These are phyloP conservation scores for Leptinotarsa tumamoca DNA, from an alignment of 2,888 invertebrate genomes.

Conservation along the genomic window DNA sequence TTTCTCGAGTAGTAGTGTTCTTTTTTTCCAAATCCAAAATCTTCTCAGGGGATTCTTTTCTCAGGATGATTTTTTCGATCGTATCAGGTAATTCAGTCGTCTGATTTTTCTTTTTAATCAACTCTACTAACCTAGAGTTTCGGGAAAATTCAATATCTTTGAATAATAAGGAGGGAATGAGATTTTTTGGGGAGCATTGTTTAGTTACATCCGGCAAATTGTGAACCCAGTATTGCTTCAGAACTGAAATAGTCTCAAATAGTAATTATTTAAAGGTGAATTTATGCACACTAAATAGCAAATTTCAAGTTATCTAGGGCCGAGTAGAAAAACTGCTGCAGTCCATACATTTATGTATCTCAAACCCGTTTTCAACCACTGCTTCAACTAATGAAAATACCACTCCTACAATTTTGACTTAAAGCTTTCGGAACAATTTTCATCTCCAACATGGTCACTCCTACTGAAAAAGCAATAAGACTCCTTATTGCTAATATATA, in stretches of 20 bases:
- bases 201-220: conserved; percentile 61
- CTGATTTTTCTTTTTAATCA: conserved; percentile 33
- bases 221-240: conserved; percentile 62
- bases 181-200: conserved; percentile 59
- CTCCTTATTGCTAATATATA: too few species aligned
- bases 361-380: too few species aligned
- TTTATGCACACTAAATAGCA: too few species aligned
- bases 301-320: too few species aligned
- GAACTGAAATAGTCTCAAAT: conserved; percentile 52
- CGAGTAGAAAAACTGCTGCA: too few species aligned
- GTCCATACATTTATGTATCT: too few species aligned
- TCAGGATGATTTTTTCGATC: conserved; percentile 35
- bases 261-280: background rate
- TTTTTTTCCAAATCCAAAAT: conserved; percentile 20
- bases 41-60: conserved; percentile 31
- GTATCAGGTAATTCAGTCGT: conserved; percentile 29
- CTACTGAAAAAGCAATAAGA: too few species aligned
- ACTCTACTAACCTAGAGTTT: conserved; percentile 34
- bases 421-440: too few species aligned
- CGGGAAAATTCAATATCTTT: conserved; percentile 41
- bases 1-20: conserved; percentile 37
- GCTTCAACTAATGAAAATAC: too few species aligned
- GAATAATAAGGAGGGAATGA: conserved; percentile 61
- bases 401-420: too few species aligned
- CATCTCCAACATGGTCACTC: too few species aligned